Evolutionary conservation across 2,113 vertebrate species (phyloP), one percentile per base, ranked within the genome.

Genomic region (Eira barbara): DNA sequence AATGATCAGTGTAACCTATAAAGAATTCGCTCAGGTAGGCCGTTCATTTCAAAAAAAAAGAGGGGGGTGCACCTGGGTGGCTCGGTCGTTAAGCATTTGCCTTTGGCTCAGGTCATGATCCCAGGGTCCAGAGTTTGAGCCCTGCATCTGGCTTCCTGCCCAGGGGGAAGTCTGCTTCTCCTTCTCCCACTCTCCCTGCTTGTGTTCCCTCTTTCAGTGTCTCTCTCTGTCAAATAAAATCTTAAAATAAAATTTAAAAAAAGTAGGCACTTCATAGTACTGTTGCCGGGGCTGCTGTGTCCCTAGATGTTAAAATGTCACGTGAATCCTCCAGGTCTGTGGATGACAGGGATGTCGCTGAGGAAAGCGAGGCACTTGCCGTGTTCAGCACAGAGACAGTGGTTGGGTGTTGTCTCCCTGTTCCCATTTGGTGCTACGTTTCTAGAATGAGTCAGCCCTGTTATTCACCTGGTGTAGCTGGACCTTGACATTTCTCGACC

Each of bases 351-450:
- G 14, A 20, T 34, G 9, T 7, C 0, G 6, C 7, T 9, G 13
- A 73, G 65, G 45, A 86, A 20, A 63, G 36, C 36, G n/a, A 52
- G n/a, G 6, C 1, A 0, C 21, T 45, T 20, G 25, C 29, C 14
- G 21, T 23, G 67, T 17, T 29, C 2, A 13, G 82, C 6, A 27
- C 27, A 45, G 42, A 59, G 47, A 7, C 2, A 1, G 3, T 1
- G 2, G 15, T 6, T 25, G 3, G 73, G 27, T 5, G 6, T 13
- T 47, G 0, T 9, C 1, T 20, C 1, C 61, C 31, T 1, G 4
- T 45, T 74, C 76, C 92, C 34, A 34, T 34, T 42, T 52, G 36
- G 27, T 23, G 17, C 42, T 45, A 6, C 4, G 0, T 21, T 59
- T 83, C 71, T 39, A 15, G 49, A 91, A 23, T 55, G 29, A 74